Percentiles rank a stretch among this genome's conserved stretches.
phyloP scores from a whole-genome alignment of 2,797 vertebrate genomes.

The Kryptolebias ocellatus region DNA sequence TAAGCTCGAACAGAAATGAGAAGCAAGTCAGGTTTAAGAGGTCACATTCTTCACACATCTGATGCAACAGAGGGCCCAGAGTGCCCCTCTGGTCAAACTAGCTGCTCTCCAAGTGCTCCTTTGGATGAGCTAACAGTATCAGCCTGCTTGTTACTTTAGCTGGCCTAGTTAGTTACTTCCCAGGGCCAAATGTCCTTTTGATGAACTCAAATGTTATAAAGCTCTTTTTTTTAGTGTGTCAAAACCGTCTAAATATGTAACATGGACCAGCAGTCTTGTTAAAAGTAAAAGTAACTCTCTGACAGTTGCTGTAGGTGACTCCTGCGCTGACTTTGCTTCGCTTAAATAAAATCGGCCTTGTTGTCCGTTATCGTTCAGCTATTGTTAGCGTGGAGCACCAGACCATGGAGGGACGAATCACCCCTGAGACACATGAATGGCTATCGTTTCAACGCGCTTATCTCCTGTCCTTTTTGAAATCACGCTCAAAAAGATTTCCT shows the following conservation, averaged over 20 bases:
- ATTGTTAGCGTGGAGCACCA: constrained; percentile 24
- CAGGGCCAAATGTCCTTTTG: constrained; percentile 19
- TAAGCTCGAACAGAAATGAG: neutral
- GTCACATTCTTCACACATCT: constrained; percentile 3
- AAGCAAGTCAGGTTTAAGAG: neutral
- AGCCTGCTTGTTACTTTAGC: constrained; percentile 19
- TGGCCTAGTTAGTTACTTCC: constrained; percentile 22
- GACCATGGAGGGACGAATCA: constrained; percentile 3
- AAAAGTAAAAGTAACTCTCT: neutral
- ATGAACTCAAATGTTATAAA: constrained; percentile 26
- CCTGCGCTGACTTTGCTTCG: neutral
- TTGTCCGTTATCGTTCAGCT: constrained; percentile 16
- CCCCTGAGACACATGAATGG: constrained; percentile 5
- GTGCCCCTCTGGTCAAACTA: constrained; percentile 3
- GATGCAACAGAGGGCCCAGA: neutral
- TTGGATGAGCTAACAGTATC: constrained; percentile 11
- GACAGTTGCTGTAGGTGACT: neutral
- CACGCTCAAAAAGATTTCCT: constrained; percentile 10
- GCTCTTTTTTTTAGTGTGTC: neutral
- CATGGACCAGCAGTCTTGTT: neutral
- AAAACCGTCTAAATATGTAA: neutral
- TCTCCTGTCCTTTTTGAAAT: constrained; percentile 19
- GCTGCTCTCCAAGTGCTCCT: constrained; percentile 12
- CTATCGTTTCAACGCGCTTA: constrained; percentile 7
- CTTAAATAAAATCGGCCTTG: constrained; percentile 15